Evolutionary conservation across 2,113 vertebrate genomes (phyloP).

Genomic region (Mormyrus iriodes): DNA sequence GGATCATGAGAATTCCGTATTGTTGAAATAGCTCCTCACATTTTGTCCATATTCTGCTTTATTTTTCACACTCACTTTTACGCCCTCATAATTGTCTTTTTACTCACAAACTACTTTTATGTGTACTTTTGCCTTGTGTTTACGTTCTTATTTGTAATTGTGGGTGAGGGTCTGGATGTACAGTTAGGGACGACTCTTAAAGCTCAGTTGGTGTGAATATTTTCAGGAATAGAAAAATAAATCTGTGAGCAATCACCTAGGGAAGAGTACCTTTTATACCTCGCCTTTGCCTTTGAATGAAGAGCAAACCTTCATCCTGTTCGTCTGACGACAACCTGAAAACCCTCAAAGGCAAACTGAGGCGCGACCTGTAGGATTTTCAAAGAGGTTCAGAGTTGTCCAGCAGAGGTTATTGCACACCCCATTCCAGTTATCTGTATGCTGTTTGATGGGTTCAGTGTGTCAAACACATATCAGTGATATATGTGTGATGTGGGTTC

Average conservation of each 20-base stretch:
- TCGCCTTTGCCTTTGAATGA: neutral
- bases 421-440: neutral
- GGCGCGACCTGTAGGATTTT: slow-evolving; percentile 29
- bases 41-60: neutral
- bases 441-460: neutral
- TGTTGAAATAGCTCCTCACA: neutral
- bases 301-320: neutral
- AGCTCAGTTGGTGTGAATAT: neutral
- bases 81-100: neutral
- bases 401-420: slow-evolving; percentile 43
- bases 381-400: slow-evolving; percentile 44
- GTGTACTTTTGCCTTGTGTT: neutral
- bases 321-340: neutral
- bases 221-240: neutral
- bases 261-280: neutral
- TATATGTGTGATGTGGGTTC: neutral
- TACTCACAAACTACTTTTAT: neutral
- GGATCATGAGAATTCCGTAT: neutral
- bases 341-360: neutral
- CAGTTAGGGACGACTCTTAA: too few species aligned
- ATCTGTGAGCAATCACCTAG: neutral
- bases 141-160: too few species aligned
- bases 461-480: neutral
- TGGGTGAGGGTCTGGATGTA: too few species aligned
- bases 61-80: neutral